Percentiles rank a stretch among this genome's conserved stretches.
These are phyloP conservation scores for Drepanosiphum platanoidis DNA, from an alignment of 2,888 invertebrate species.

Conservation along the genomic window DNA sequence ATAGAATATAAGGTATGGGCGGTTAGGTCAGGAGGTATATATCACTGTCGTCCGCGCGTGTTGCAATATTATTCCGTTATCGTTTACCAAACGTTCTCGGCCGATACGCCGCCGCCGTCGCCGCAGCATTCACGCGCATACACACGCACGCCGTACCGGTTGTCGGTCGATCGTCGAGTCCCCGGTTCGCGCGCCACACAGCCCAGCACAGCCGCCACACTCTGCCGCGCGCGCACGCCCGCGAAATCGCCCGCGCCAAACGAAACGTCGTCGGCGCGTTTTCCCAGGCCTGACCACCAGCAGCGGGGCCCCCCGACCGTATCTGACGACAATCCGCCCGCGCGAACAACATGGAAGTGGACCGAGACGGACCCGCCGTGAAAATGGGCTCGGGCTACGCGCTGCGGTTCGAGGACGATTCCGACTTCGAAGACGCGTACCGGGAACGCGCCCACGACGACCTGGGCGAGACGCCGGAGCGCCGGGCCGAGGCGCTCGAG, in stretches of 20 bases:
- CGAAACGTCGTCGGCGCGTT: neutral
- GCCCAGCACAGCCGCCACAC: too few species aligned
- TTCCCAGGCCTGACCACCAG: neutral
- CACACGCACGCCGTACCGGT: neutral
- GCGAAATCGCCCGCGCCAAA: neutral
- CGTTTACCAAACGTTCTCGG: neutral
- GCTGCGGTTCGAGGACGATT: conserved; percentile 77
- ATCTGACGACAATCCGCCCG: neutral
- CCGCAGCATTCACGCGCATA: neutral
- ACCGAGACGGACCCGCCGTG: conserved; percentile 76
- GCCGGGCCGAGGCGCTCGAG: conserved; percentile 71
- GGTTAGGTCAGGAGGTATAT: too few species aligned
- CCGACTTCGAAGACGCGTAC: conserved; percentile 71
- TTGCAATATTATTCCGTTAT: neutral
- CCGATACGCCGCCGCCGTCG: neutral
- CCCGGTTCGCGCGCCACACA: neutral
- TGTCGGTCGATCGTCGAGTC: neutral
- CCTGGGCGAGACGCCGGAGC: conserved; percentile 75
- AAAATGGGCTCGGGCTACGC: conserved; percentile 73
- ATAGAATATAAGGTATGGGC: too few species aligned
- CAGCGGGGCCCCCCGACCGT: neutral
- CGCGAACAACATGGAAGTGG: conserved; percentile 65
- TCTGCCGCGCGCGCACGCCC: too few species aligned
- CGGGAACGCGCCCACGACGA: conserved; percentile 76
- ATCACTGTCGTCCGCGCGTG: too few species aligned